Percentiles rank a stretch among this genome's conserved stretches.
phyloP scores from a whole-genome alignment of 1,140 invertebrate genomes.

The Brachionus sp. region DNA sequence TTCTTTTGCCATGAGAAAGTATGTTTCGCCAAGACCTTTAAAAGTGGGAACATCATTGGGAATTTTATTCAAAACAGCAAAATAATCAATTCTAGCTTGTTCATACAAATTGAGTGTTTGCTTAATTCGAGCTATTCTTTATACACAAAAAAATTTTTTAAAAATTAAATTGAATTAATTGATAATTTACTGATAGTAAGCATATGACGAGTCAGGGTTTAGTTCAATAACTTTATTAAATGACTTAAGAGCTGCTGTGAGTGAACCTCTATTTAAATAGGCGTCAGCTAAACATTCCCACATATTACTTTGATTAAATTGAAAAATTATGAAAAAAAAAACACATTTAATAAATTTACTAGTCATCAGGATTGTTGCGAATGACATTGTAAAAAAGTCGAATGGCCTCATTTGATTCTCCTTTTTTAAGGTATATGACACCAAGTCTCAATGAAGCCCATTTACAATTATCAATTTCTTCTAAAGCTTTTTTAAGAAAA shows the following conservation, averaged over 20 bases:
- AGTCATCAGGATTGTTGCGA: constrained; percentile 39
- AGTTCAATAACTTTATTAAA: constrained; percentile 42
- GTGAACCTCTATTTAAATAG: constrained; percentile 25
- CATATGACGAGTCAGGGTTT: constrained; percentile 42
- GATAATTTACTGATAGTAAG: constrained; percentile 16
- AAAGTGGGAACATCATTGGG: constrained; percentile 37
- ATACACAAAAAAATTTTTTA: not conserved
- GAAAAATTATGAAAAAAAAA: not conserved
- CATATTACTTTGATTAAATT: constrained; percentile 3
- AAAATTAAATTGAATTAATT: not conserved
- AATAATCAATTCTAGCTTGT: constrained; percentile 41
- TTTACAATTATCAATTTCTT: constrained; percentile 42
- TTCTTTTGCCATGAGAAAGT: constrained; percentile 9
- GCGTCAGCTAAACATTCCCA: constrained; percentile 45
- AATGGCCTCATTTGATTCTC: constrained; percentile 41
- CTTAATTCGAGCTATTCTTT: constrained; percentile 39
- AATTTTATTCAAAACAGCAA: constrained; percentile 34
- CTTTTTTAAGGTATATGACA: constrained; percentile 36
- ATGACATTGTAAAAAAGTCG: constrained; percentile 43
- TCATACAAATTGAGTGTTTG: constrained; percentile 41
- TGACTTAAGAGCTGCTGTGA: constrained; percentile 42
- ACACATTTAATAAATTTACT: not conserved
- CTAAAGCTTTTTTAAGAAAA: constrained; percentile 23
- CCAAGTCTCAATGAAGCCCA: constrained; percentile 43
- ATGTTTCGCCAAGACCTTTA: constrained; percentile 44